Evolutionary conservation across 2,888 invertebrate species (phyloP).

Genomic region (Bombylius discolor): DNA sequence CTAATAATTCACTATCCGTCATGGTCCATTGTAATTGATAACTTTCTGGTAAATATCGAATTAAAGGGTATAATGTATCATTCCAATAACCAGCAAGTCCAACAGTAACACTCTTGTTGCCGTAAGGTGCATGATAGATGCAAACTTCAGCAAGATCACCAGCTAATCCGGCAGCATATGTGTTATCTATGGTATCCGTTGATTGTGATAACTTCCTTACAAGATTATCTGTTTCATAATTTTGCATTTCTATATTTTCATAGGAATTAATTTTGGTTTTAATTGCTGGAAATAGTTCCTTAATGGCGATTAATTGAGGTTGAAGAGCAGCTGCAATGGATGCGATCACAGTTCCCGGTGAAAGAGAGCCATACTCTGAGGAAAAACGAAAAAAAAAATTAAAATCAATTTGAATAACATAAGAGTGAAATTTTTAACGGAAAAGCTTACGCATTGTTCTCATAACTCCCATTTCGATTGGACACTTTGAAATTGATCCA

Average conservation of each 20-base stretch:
- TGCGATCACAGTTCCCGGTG: slow-evolving; percentile 45
- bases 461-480: slow-evolving; percentile 39
- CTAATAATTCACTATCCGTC: slow-evolving; percentile 54
- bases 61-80: slow-evolving; percentile 45
- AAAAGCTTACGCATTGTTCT: not conserved
- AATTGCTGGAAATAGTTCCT: slow-evolving; percentile 30
- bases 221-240: slow-evolving; percentile 16
- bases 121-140: slow-evolving; percentile 47
- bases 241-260: slow-evolving; percentile 22
- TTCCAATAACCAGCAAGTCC: slow-evolving; percentile 53
- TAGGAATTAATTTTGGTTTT: slow-evolving; percentile 2
- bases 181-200: slow-evolving; percentile 38
- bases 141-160: slow-evolving; percentile 56
- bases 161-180: slow-evolving; percentile 48
- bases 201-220: slow-evolving; percentile 8
- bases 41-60: slow-evolving; percentile 40
- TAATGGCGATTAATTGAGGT: slow-evolving; percentile 41
- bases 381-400: not conserved
- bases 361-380: slow-evolving; percentile 43
- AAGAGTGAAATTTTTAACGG: not conserved
- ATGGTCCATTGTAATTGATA: slow-evolving; percentile 43
- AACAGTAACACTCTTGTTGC: slow-evolving; percentile 38
- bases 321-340: slow-evolving; percentile 50
- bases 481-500: slow-evolving; percentile 36
- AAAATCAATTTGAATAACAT: not conserved